Evolutionary conservation across 2,113 vertebrate species (phyloP), one percentile per base, ranked within the genome.

Genomic region (Pterocles gutturalis): DNA sequence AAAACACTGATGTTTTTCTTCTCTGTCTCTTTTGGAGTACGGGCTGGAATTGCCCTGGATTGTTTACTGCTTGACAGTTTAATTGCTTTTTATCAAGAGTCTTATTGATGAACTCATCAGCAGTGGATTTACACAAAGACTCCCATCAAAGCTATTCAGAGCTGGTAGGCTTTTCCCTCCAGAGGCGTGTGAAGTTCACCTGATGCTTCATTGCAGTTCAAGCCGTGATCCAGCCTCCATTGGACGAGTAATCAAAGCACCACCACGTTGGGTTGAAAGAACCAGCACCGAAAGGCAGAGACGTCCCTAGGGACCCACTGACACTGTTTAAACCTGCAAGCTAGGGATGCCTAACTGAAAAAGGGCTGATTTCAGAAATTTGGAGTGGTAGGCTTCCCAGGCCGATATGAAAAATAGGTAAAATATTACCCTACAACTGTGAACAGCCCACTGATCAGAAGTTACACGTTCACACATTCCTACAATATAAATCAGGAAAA

Each of bases 71-170:
- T 81, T 90, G 76, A 87, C 38, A 81, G 26, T 73, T 94, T 70
- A 81, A 96, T 62, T 86, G 67, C 17, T 81, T 97, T 83, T 95
- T 90, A 90, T 86, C 67, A 78, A 53, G 67, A 87, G 38, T 43
- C 43, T 77, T 90, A 90, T 49, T 83, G 87, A 94, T 51, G n/a
- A 92, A 88, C 67, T 78, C 64, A 73, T 70, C 67, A 60, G 51
- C 1, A 8, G 61, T 34, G 21, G 55, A 81, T 83, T 88, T 86
- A 89, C 8, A 7, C 14, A 70, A 70, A 94, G 65, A 84, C 65
- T 33, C 55, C n/a, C 24, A 69, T n/a, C 33, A 53, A 81, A 90
- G 36, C 53, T 71, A 16, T 57, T 48, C 60, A 90, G 53, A 82
- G 21, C 25, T 64, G 28, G 43, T 46, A 1, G 3, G 38, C 12